Evolutionary conservation across 1,140 invertebrate species (phyloP).

Genomic region (Conus ventricosus): DNA sequence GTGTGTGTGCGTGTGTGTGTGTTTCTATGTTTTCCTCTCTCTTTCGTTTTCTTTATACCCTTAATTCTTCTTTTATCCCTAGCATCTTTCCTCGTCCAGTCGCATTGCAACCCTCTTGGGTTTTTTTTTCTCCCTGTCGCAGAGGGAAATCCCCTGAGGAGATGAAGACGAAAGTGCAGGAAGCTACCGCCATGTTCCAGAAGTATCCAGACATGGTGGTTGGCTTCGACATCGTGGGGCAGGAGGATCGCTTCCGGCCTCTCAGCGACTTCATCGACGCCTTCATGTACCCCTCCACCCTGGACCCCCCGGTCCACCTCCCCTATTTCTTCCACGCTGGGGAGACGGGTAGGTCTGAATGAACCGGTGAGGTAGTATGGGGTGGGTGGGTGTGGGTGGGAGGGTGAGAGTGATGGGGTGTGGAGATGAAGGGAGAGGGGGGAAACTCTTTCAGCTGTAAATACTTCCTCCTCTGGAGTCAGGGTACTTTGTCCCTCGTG

Average conservation of each 20-base stretch:
- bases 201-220: constrained; percentile 80
- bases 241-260: constrained; percentile 82
- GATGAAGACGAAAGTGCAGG: background rate
- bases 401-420: no score
- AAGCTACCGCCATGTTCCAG: background rate
- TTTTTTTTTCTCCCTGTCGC: background rate
- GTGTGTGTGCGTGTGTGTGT: no score
- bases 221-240: constrained; percentile 86
- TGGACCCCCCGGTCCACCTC: constrained; percentile 75
- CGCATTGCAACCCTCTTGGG: background rate
- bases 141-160: background rate
- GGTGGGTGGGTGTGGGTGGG: no score
- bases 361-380: no score
- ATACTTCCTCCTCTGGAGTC: no score
- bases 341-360: constrained; percentile 82
- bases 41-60: no score
- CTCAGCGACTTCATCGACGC: constrained; percentile 79
- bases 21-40: no score
- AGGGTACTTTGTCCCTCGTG: no score
- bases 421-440: no score
- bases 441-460: background rate
- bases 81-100: background rate
- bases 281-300: constrained; percentile 74
- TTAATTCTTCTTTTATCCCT: no score
- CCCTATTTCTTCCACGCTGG: constrained; percentile 88